Evolutionary conservation across 2,888 invertebrate genomes (phyloP).

Genomic region (Leptothorax acervorum): DNA sequence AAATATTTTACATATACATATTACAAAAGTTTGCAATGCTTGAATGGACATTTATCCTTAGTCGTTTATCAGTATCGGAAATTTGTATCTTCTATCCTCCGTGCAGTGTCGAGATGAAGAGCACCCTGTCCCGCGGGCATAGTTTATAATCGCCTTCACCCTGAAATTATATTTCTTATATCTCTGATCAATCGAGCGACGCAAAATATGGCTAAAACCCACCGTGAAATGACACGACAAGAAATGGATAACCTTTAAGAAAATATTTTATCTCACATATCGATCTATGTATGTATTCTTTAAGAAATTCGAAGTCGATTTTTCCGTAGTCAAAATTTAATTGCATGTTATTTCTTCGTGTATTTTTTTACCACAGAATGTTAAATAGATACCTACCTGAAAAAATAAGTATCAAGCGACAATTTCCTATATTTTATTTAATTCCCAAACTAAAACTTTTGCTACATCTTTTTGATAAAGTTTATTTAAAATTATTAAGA

Average conservation of each 20-base stretch:
- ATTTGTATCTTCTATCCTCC: slow-evolving; percentile 88
- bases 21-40: slow-evolving; percentile 5
- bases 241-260: neutral
- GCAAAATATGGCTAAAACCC: neutral
- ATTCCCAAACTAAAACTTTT: neutral
- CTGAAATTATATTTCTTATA: slow-evolving; percentile 77
- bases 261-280: neutral
- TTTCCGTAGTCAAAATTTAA: neutral
- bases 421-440: neutral
- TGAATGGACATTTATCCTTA: slow-evolving; percentile 6
- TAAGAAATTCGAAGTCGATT: neutral
- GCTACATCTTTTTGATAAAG: neutral
- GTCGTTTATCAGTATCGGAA: slow-evolving; percentile 3
- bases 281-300: neutral
- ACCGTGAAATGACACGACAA: neutral
- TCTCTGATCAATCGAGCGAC: slow-evolving; percentile 26
- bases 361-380: neutral
- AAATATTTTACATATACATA: slow-evolving; percentile 18
- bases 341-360: neutral
- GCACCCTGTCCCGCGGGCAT: slow-evolving; percentile 90
- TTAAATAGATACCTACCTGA: neutral
- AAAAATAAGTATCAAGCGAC: neutral
- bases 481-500: slow-evolving; percentile 10
- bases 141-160: slow-evolving; percentile 91
- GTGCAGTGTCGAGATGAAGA: slow-evolving; percentile 94